These are phyloP conservation scores for Cichlasoma orientale DNA, from an alignment of 2,797 vertebrate genomes.

Conservation along the genomic window DNA sequence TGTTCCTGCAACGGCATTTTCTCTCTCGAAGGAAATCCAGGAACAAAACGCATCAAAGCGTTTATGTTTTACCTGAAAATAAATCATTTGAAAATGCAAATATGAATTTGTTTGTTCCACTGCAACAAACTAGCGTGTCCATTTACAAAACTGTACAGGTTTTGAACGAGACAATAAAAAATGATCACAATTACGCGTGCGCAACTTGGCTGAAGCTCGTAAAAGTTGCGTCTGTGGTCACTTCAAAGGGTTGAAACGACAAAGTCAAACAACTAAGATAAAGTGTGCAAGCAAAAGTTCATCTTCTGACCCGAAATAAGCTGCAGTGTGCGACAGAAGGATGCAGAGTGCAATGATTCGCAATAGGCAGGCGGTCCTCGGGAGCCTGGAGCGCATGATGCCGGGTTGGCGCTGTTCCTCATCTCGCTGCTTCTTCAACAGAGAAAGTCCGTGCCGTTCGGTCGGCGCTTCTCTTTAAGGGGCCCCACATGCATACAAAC, in stretches of 20 bases:
- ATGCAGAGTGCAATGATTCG: conserved; percentile 84
- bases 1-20: background rate
- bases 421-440: conserved; percentile 83
- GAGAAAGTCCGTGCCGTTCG: conserved; percentile 77
- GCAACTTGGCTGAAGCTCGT: conserved; percentile 34
- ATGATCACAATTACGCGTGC: conserved; percentile 53
- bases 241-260: background rate
- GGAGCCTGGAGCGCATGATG: conserved; percentile 90
- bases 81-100: background rate
- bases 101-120: background rate
- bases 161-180: background rate
- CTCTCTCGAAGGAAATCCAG: background rate
- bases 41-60: background rate
- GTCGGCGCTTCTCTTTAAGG: conserved; percentile 79
- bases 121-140: background rate
- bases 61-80: background rate
- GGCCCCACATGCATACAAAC: conserved; percentile 61
- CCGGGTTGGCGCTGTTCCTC: conserved; percentile 85
- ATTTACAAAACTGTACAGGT: background rate
- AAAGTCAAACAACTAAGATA: background rate
- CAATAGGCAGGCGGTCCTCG: conserved; percentile 84
- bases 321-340: conserved; percentile 81
- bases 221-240: background rate
- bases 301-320: conserved; percentile 84
- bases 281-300: conserved; percentile 1